Conservation (phyloP, 1,140 invertebrate genomes). For the Eumeta japonica region DNA sequence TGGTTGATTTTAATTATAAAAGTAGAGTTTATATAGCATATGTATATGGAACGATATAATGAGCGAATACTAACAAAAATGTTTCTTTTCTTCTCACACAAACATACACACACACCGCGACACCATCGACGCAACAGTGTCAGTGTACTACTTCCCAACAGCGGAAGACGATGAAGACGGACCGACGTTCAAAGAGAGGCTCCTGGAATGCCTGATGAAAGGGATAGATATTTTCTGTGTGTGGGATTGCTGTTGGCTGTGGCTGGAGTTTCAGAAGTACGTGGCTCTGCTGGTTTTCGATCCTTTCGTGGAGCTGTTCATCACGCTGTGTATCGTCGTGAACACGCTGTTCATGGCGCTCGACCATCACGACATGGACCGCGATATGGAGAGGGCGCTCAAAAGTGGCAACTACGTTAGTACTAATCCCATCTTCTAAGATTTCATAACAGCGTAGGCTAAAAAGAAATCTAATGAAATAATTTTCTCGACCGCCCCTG, state of each 20-base stretch:
- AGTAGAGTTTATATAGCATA: too few relatives aligned
- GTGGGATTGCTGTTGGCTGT: constrained; percentile 93
- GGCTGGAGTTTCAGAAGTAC: constrained; percentile 87
- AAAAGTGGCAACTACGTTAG: constrained; percentile 94
- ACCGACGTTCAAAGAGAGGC: constrained; percentile 83
- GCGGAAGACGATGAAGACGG: constrained; percentile 84
- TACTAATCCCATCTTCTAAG: too few relatives aligned
- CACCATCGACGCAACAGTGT: constrained; percentile 73
- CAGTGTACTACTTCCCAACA: constrained; percentile 91
- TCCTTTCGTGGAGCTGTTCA: constrained; percentile 97
- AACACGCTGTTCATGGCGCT: constrained; percentile 98
- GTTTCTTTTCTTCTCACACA: constrained; percentile 42
- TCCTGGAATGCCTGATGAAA: constrained; percentile 71
- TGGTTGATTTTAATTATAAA: too few relatives aligned
- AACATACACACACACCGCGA: constrained; percentile 44
- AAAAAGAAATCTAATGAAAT: too few relatives aligned
- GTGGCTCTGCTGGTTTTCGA: constrained; percentile 93
- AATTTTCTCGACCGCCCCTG: too few relatives aligned
- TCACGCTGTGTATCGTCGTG: constrained; percentile 95
- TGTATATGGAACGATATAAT: too few relatives aligned
- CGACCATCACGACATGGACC: constrained; percentile 93
- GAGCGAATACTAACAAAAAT: constrained; percentile 56
- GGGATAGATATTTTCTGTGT: constrained; percentile 92
- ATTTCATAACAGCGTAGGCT: too few relatives aligned
- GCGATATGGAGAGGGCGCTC: constrained; percentile 78